Percentiles rank a stretch among this genome's conserved stretches.
phyloP scores from a whole-genome alignment of 2,113 vertebrate species.

The Lophotis ruficrista region DNA sequence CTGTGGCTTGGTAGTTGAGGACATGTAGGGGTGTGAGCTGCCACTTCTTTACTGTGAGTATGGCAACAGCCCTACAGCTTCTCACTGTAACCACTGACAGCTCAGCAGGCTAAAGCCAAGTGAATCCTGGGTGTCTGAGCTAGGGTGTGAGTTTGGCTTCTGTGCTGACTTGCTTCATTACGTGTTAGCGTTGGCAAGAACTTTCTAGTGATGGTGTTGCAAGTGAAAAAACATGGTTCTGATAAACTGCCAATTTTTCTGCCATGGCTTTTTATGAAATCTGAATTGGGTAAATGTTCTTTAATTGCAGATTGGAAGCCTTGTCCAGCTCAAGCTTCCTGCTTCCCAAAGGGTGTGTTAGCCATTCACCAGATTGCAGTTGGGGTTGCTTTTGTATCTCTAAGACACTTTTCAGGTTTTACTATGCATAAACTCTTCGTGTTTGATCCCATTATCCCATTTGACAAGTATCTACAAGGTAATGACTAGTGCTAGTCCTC shows the following conservation, averaged over 20 bases:
- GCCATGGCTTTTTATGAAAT: not conserved
- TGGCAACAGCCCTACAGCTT: not conserved
- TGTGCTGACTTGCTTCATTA: not conserved
- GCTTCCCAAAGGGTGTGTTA: not conserved
- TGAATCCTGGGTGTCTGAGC: not conserved
- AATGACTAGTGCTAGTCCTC: not conserved
- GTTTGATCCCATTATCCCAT: not conserved
- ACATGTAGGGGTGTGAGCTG: not conserved
- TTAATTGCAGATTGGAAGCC: not conserved
- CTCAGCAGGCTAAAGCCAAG: not conserved
- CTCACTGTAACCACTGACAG: not conserved
- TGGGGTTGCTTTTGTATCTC: not conserved
- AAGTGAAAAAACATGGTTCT: not conserved
- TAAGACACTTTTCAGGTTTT: not conserved
- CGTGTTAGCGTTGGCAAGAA: not conserved
- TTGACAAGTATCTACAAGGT: not conserved
- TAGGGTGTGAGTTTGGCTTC: not conserved
- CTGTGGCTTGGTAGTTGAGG: not conserved
- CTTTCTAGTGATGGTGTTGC: not conserved
- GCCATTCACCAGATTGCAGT: not conserved
- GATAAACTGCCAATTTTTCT: not conserved
- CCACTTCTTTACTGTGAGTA: not conserved
- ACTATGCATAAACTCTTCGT: not conserved
- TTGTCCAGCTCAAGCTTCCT: not conserved
- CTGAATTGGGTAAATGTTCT: not conserved